A percentile compares a stretch with the other conserved stretches of the same genome.
These are phyloP conservation scores for Agrilus planipennis DNA, from an alignment of 1,140 invertebrate genomes.

Conservation along the genomic window DNA sequence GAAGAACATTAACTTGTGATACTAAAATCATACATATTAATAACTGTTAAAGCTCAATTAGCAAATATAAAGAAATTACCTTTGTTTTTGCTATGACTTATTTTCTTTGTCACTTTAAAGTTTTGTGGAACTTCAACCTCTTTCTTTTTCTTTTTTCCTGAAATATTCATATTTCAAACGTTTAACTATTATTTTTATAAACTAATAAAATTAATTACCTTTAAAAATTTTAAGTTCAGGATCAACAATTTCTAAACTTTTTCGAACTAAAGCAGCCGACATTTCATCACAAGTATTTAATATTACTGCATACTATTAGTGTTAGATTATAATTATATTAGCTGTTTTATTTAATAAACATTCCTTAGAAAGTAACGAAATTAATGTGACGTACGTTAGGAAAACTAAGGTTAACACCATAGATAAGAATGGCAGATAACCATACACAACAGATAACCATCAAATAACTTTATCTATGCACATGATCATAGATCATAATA, in stretches of 20 bases:
- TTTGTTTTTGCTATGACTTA: conserved; percentile 22
- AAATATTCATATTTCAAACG: conserved; percentile 21
- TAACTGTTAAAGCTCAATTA: not conserved
- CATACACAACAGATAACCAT: too few species aligned
- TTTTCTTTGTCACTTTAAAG: conserved; percentile 17
- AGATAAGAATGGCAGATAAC: too few species aligned
- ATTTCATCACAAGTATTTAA: conserved; percentile 9
- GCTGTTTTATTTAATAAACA: too few species aligned
- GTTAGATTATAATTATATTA: not conserved
- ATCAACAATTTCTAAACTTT: conserved; percentile 38
- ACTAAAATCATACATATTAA: conserved; percentile 5
- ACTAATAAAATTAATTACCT: conserved; percentile 11
- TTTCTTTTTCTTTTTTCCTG: too few species aligned
- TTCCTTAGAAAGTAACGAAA: too few species aligned
- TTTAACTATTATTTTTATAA: conserved; percentile 17
- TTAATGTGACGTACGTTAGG: too few species aligned
- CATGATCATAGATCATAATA: too few species aligned
- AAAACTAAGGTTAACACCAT: too few species aligned
- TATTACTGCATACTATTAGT: not conserved
- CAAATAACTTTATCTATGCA: too few species aligned
- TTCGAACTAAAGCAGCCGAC: conserved; percentile 34
- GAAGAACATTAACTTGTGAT: conserved; percentile 17
- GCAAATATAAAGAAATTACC: conserved; percentile 9
- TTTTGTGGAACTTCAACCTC: conserved; percentile 18
- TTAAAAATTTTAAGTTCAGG: conserved; percentile 28